Evolutionary conservation across 2,888 invertebrate species (phyloP).

Genomic region (Rhabditoides inermis): DNA sequence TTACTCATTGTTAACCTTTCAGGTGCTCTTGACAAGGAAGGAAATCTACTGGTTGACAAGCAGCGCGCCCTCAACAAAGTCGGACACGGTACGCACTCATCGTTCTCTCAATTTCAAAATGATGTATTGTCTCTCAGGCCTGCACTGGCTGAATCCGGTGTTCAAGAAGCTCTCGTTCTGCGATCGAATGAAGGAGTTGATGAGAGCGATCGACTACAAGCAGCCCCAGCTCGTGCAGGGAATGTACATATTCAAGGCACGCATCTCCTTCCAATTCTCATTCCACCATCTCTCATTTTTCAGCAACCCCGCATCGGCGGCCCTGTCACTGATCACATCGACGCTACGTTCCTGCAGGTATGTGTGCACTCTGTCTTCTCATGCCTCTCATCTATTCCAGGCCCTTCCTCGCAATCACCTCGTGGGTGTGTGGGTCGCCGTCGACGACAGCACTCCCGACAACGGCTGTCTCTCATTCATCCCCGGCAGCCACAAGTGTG

Average conservation of each 20-base stretch:
- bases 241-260: conserved; percentile 87
- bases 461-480: conserved; percentile 91
- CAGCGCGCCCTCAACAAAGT: conserved; percentile 62
- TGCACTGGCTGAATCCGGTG: conserved; percentile 72
- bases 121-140: conserved; percentile 41
- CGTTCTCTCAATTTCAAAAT: neutral
- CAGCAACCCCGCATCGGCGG: conserved; percentile 78
- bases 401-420: conserved; percentile 52
- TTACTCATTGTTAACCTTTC: no score
- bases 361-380: no score
- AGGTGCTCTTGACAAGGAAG: conserved; percentile 70
- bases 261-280: conserved; percentile 8
- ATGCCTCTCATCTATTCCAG: neutral
- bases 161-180: conserved; percentile 77
- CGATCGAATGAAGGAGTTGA: conserved; percentile 66
- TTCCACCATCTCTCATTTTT: conserved; percentile 10
- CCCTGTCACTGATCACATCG: conserved; percentile 62
- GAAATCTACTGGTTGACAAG: conserved; percentile 53
- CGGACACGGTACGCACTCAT: conserved; percentile 62
- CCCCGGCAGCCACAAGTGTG: conserved; percentile 77
- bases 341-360: conserved; percentile 78
- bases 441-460: conserved; percentile 81
- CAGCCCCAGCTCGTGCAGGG: conserved; percentile 84
- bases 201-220: conserved; percentile 66
- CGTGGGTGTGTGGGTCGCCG: conserved; percentile 86